phyloP scores from a whole-genome alignment of 2,888 invertebrate genomes.

The Ashinkailepas kermadecensis region DNA sequence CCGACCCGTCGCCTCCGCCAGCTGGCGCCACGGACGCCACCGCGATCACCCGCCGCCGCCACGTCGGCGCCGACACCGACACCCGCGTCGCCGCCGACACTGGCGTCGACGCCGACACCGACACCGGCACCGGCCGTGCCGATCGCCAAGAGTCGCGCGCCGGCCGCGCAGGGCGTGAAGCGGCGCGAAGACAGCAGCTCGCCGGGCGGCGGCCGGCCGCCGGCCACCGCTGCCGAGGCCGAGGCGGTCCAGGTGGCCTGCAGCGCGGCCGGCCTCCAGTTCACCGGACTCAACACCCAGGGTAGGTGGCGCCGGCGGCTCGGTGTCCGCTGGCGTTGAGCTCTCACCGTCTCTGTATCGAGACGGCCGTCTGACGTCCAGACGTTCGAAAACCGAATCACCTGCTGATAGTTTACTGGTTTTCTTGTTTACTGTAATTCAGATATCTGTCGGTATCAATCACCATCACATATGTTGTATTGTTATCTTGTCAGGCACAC shows the following conservation, averaged over 20 bases:
- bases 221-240: neutral
- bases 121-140: neutral
- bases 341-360: too few species aligned
- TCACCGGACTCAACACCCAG: slow-evolving; percentile 17
- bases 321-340: too few species aligned
- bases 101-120: neutral
- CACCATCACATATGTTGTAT: too few species aligned
- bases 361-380: too few species aligned
- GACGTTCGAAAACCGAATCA: too few species aligned
- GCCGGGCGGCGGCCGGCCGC: neutral
- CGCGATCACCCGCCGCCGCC: neutral
- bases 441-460: too few species aligned
- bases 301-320: neutral
- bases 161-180: slow-evolving; percentile 16
- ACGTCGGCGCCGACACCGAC: neutral
- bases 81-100: neutral
- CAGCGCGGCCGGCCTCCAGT: slow-evolving; percentile 3
- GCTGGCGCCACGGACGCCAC: neutral
- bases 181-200: slow-evolving; percentile 5
- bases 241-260: slow-evolving; percentile 13
- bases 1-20: neutral
- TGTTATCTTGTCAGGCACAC: too few species aligned
- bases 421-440: too few species aligned
- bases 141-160: neutral
- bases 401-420: too few species aligned